Base-by-base conservation (phyloP, 2,113 vertebrate genomes). In the Bubo bubo region DNA sequence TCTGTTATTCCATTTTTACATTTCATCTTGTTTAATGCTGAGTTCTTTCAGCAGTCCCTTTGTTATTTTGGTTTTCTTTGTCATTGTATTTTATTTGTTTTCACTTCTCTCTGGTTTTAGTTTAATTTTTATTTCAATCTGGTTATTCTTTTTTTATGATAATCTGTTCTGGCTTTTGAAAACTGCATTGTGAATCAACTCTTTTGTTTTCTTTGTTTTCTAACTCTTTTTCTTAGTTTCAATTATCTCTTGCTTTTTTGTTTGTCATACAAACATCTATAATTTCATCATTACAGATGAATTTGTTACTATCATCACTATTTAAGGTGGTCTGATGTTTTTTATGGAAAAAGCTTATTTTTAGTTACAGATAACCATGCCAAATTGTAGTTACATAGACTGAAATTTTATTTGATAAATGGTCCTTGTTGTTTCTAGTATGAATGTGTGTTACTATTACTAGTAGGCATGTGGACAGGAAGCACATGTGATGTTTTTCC, bases 151-250 rank as follows among this genome's bases (percentile, higher is more conserved):
- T 96, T 24, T 35, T 82, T 92, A 74, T 92, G 47, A 71, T 71
- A 77, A 85, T 94, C 49, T 72, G 12, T 82, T 88, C 52, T 88
- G 32, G 21, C 24, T 84, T 96, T 90, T 92, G 14, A 89, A 82
- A 93, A 82, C 19, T 52, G n/a, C 21, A 32, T 64, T 80, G 52
- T 59, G 86, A 82, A 85, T 43, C 8, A 64, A 43, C 23, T 39
- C 19, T 59, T 76, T 90, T 93, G 37, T 94, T 85, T 79, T 81
- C 64, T 95, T 91, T 85, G 55, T 80, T 88, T 91, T 59, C 37
- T 63, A 52, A 39, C 10, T 53, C n/a, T n/a, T 70, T 67, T 75
- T 90, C 80, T 59, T 16, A 28, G 17, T 91, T 88, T 81, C n/a
- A 84, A 30, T 93, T 90, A 47, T 75, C n/a, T 89, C 18, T 83